phyloP scores from a whole-genome alignment of 2,797 vertebrate genomes.

The Varecia variegata region DNA sequence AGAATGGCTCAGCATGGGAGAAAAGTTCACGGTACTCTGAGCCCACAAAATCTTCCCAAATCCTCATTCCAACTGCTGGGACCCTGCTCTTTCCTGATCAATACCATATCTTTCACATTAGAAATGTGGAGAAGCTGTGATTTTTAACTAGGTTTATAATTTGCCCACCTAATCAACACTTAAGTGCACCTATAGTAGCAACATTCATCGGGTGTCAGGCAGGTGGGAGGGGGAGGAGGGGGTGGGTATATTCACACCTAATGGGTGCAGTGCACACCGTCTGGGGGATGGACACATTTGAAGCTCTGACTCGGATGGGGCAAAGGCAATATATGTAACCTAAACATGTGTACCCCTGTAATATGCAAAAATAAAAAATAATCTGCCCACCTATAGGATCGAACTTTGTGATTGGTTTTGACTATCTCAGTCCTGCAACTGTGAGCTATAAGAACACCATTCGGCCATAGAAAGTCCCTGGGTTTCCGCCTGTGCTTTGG shows the following conservation, averaged over 20 bases:
- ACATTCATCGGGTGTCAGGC: too few relatives aligned
- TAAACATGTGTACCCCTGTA: too few relatives aligned
- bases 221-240: too few relatives aligned
- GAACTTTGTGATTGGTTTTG: background rate
- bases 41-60: background rate
- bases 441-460: background rate
- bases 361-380: background rate
- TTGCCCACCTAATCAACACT: background rate
- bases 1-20: background rate
- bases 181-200: too few relatives aligned
- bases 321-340: too few relatives aligned
- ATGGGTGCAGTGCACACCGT: too few relatives aligned
- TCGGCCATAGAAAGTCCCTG: background rate
- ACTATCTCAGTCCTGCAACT: background rate
- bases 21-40: background rate
- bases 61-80: background rate
- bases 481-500: background rate
- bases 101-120: background rate
- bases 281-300: too few relatives aligned
- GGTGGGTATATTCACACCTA: too few relatives aligned
- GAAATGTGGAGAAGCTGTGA: background rate
- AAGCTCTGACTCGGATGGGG: too few relatives aligned
- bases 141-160: background rate
- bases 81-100: background rate
- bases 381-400: background rate